Evolutionary conservation across 1,140 invertebrate genomes (phyloP), one percentile per base, ranked within the genome.

Genomic region (Pristionchus pacificus): DNA sequence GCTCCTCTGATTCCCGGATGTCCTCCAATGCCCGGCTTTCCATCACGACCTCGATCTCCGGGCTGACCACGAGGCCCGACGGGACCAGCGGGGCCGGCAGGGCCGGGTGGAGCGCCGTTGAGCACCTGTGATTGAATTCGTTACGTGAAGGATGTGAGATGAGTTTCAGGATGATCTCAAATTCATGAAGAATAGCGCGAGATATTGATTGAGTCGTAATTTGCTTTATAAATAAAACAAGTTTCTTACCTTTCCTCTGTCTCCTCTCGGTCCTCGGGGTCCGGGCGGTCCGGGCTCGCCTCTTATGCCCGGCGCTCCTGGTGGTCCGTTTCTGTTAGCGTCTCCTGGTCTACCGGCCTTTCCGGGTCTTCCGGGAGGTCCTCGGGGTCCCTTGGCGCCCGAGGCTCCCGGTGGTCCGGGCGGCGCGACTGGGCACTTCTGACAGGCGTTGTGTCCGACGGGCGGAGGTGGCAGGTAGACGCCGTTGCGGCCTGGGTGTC

Each of bases 391-490:
- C 32, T 74, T 72, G n/a, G 61, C 27, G 55, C 69, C 70, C 24
- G 59, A 30, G 14, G 58, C 25, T 61, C 79, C 79, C 13, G 74
- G 74, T 14, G 75, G 67, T 66, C 78, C 71, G 32, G 71, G 71
- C 19, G 71, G 58, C 31, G 65, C 71, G 25, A 66, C 32, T 28
- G 71, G 71, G 29, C 71, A 73, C 71, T 81, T 81, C 64, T 81
- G 80, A 55, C 80, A 81, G 25, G 80, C 74, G 31, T 83, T 82
- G 2, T 65, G 65, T 15, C 78, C 81, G 31, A 77, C 58, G 33
- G 77, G 78, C 14, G 80, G 80, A 0, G 80, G 81, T 14, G 80
- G 80, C 0, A 81, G 60, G 65, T 81, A 81, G 58, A 80, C 83
- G 66, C 79, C 77, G 25, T 72, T 72, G 10, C 55, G 31, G 14